Percentiles rank a stretch among this genome's conserved stretches.
phyloP scores from a whole-genome alignment of 2,797 vertebrate genomes.

The Hydrophis major region DNA sequence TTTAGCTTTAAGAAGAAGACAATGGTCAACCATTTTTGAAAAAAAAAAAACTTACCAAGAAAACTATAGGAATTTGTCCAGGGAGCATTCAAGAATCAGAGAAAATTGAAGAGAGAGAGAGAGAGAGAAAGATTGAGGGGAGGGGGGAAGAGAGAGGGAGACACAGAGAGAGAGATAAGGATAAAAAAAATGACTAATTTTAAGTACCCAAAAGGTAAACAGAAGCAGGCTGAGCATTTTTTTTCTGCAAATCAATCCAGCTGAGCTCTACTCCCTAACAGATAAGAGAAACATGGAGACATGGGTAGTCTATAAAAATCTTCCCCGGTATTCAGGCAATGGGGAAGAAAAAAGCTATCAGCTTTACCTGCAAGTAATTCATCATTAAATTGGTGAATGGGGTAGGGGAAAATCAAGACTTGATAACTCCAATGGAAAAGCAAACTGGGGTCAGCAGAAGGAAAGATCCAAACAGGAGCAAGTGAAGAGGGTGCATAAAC shows the following conservation, averaged over 20 bases:
- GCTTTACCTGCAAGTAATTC: background rate
- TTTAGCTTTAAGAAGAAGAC: background rate
- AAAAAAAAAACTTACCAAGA: background rate
- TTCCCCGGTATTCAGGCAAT: background rate
- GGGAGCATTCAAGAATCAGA: background rate
- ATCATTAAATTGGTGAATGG: background rate
- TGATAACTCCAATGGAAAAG: background rate
- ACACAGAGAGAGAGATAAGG: too few species aligned
- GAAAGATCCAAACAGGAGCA: background rate
- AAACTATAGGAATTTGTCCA: background rate
- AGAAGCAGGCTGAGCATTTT: background rate
- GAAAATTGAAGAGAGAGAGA: background rate
- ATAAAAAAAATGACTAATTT: background rate
- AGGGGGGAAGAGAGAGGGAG: too few species aligned
- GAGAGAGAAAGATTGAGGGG: accelerated
- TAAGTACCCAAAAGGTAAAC: background rate
- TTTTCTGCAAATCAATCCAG: background rate
- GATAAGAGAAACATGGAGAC: background rate
- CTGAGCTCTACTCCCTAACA: background rate
- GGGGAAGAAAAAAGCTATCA: background rate
- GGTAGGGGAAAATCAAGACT: background rate
- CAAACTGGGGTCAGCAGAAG: background rate
- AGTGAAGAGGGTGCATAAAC: background rate
- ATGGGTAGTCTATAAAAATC: background rate
- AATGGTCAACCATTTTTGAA: background rate